Evolutionary conservation across 2,113 vertebrate genomes (phyloP).

Genomic region (Cheilinus undulatus): DNA sequence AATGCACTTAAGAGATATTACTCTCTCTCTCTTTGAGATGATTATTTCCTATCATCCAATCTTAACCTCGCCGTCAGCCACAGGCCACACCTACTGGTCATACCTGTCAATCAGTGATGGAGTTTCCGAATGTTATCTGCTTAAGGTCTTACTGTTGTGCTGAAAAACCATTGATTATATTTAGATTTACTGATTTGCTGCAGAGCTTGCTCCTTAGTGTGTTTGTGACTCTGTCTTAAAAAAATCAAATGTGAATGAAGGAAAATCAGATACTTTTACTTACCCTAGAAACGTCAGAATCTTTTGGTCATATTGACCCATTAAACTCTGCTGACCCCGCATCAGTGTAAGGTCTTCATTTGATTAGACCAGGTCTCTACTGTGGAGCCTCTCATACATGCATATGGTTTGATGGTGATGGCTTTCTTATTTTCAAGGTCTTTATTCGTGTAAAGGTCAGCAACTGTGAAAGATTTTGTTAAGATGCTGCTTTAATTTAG

Average conservation of each 20-base stretch:
- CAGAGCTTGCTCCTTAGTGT: no score
- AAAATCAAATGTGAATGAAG: no score
- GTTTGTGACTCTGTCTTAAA: no score
- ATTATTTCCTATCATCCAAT: slow-evolving; percentile 44
- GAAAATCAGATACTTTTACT: neutral
- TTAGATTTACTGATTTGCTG: neutral
- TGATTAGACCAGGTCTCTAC: neutral
- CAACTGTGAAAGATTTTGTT: no score
- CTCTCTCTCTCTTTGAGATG: slow-evolving; percentile 16
- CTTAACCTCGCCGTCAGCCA: slow-evolving; percentile 5
- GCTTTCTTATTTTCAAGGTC: no score
- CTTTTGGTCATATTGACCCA: no score
- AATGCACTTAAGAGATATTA: slow-evolving; percentile 46
- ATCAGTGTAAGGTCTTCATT: neutral
- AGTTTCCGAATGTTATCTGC: neutral
- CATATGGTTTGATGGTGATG: neutral
- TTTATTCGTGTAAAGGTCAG: no score
- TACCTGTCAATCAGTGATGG: neutral
- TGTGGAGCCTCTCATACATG: neutral
- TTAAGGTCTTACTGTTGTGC: neutral
- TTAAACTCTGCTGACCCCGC: no score
- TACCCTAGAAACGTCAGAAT: no score
- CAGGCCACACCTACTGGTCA: neutral
- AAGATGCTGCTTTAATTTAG: no score
- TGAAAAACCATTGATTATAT: neutral